Percentiles rank a stretch among this genome's conserved stretches.
These are phyloP conservation scores for Pollenia griseotomentosa DNA, from an alignment of 2,888 invertebrate species.

Conservation along the genomic window DNA sequence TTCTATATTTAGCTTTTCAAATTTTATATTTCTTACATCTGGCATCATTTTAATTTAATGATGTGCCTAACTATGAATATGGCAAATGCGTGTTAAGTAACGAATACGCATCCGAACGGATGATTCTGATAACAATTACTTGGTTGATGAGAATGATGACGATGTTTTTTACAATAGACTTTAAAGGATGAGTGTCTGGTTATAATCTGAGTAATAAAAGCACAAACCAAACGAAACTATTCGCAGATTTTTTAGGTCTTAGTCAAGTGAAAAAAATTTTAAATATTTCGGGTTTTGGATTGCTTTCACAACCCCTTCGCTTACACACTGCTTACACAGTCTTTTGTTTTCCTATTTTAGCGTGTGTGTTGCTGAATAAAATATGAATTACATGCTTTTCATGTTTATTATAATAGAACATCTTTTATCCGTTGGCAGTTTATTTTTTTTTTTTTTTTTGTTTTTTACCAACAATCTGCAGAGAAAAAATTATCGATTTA, in stretches of 20 bases:
- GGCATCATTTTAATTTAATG: slow-evolving; percentile 5
- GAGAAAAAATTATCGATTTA: slow-evolving; percentile 19
- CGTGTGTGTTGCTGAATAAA: slow-evolving; percentile 2
- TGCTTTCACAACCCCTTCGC: no score
- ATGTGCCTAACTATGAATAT: slow-evolving; percentile 15
- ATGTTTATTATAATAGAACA: slow-evolving; percentile 19
- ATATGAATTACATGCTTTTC: slow-evolving; percentile 38
- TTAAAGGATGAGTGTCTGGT: neutral
- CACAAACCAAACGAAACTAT: slow-evolving; percentile 7
- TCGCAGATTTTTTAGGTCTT: slow-evolving; percentile 5
- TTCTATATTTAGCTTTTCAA: no score
- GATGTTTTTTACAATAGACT: slow-evolving; percentile 18
- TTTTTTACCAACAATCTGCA: slow-evolving; percentile 9
- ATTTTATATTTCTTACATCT: neutral
- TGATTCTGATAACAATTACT: slow-evolving; percentile 53
- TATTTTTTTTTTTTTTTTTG: neutral
- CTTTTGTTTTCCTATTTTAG: neutral
- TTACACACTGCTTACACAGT: no score
- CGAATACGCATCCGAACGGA: slow-evolving; percentile 47
- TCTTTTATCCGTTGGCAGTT: slow-evolving; percentile 25
- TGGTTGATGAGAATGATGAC: slow-evolving; percentile 17
- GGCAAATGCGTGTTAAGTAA: slow-evolving; percentile 44
- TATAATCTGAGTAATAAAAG: neutral
- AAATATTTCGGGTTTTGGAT: no score
- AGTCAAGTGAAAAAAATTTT: neutral